Conservation (phyloP, 2,888 invertebrate species). For the Tenthredo scrophulariae region DNA sequence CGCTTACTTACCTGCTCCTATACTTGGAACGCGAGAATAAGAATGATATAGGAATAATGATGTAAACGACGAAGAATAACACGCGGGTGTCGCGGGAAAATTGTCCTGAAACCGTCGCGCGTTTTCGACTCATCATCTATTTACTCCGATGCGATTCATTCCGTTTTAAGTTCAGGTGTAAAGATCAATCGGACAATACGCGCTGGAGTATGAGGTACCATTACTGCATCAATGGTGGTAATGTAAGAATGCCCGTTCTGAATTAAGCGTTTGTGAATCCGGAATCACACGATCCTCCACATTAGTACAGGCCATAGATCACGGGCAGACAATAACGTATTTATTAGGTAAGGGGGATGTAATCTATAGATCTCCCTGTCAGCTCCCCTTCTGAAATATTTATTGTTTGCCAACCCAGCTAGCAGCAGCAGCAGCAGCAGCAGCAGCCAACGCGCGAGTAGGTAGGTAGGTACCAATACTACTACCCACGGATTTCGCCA, state of each 20-base stretch:
- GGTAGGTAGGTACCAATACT: constrained; percentile 1
- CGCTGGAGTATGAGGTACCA: no score
- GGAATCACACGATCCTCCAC: constrained; percentile 55
- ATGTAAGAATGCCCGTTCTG: constrained; percentile 14
- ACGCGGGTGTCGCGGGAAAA: background rate
- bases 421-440: constrained; percentile 42
- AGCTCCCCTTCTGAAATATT: constrained; percentile 71
- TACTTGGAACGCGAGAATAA: background rate
- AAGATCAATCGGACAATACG: background rate
- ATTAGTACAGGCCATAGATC: constrained; percentile 61
- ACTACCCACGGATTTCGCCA: constrained; percentile 22
- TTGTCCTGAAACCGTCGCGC: background rate
- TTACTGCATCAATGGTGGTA: background rate
- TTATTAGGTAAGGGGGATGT: constrained; percentile 69
- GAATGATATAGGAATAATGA: background rate
- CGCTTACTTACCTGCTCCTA: background rate
- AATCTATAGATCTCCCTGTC: constrained; percentile 68
- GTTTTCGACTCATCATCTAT: no score
- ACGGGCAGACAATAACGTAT: constrained; percentile 69
- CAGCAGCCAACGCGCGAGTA: background rate
- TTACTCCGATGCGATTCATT: no score
- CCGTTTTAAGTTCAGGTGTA: background rate
- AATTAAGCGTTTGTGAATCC: constrained; percentile 61
- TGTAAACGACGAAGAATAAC: background rate
- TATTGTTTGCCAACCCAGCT: constrained; percentile 63